These are phyloP conservation scores for Habropoda laboriosa DNA, from an alignment of 1,140 invertebrate species.

Conservation along the genomic window DNA sequence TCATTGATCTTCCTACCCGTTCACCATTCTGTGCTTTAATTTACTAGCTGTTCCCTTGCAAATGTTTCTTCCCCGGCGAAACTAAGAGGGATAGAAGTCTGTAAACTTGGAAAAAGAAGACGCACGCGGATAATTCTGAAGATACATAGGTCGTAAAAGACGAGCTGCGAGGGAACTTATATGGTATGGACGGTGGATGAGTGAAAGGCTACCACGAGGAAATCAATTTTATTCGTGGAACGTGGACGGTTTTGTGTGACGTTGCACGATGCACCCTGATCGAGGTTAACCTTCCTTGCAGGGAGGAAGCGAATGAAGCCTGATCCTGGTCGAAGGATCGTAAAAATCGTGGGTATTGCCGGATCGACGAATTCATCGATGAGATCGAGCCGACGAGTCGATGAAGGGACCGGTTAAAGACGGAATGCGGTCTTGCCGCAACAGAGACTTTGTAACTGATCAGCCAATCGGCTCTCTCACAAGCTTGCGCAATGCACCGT, in stretches of 20 bases:
- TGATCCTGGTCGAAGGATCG: constrained; percentile 51
- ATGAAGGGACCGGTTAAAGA: constrained; percentile 67
- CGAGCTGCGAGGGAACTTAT: not conserved
- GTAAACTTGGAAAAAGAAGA: not conserved
- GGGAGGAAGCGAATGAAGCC: constrained; percentile 49
- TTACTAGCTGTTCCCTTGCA: too few species aligned
- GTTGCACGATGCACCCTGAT: not conserved
- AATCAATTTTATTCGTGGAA: not conserved
- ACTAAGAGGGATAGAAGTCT: not conserved
- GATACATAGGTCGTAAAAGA: not conserved
- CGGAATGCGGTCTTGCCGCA: constrained; percentile 73
- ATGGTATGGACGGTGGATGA: not conserved
- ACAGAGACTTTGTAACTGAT: constrained; percentile 73
- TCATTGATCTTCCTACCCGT: too few species aligned
- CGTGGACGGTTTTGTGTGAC: not conserved
- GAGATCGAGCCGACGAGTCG: constrained; percentile 56
- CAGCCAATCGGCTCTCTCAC: constrained; percentile 55
- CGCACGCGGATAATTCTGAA: not conserved
- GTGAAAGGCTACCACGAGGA: not conserved
- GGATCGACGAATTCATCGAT: constrained; percentile 67
- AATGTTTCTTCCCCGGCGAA: too few species aligned
- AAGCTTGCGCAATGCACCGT: constrained; percentile 55
- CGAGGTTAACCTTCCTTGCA: not conserved
- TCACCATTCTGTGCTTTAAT: too few species aligned
- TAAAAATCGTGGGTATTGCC: constrained; percentile 61